Evolutionary conservation across 1,140 invertebrate species (phyloP).

Genomic region (Onthophagus taurus): DNA sequence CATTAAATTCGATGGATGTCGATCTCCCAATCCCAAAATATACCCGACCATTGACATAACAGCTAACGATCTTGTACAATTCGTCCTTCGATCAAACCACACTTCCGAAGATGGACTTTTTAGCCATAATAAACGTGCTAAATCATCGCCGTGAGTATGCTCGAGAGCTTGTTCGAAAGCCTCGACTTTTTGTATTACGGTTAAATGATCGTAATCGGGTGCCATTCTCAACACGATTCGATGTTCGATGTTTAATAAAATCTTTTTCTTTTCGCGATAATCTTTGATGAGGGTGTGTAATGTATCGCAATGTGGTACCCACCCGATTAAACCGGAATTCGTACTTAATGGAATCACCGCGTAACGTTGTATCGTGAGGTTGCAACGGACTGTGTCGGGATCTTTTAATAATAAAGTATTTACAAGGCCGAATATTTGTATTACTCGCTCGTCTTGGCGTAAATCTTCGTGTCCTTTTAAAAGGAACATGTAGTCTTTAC

Average conservation of each 20-base stretch:
- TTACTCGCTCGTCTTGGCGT: slow-evolving; percentile 96
- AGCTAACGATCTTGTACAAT: slow-evolving; percentile 95
- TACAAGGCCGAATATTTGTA: slow-evolving; percentile 98
- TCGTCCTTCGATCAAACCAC: slow-evolving; percentile 98
- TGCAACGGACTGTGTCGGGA: slow-evolving; percentile 88
- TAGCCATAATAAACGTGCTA: slow-evolving; percentile 90
- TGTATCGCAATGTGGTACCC: slow-evolving; percentile 99
- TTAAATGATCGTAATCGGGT: slow-evolving; percentile 95
- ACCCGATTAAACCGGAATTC: slow-evolving; percentile 97
- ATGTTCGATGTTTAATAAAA: slow-evolving; percentile 94
- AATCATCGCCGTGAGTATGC: slow-evolving; percentile 91
- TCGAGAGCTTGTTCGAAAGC: slow-evolving; percentile 96
- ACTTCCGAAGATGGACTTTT: slow-evolving; percentile 97
- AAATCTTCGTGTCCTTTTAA: slow-evolving; percentile 99
- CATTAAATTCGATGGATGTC: slow-evolving; percentile 99
- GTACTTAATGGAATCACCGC: slow-evolving; percentile 96
- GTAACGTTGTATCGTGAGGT: slow-evolving; percentile 91
- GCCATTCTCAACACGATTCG: slow-evolving; percentile 94
- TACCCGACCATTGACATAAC: slow-evolving; percentile 99
- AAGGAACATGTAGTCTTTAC: slow-evolving; percentile 96
- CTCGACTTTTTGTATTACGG: slow-evolving; percentile 98
- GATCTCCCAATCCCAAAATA: slow-evolving; percentile 57
- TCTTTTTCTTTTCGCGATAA: slow-evolving; percentile 97
- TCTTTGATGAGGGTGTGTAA: slow-evolving; percentile 94
- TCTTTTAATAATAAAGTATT: slow-evolving; percentile 92